These are phyloP conservation scores for Andrena marginata DNA, from an alignment of 2,888 invertebrate species.

Conservation along the genomic window DNA sequence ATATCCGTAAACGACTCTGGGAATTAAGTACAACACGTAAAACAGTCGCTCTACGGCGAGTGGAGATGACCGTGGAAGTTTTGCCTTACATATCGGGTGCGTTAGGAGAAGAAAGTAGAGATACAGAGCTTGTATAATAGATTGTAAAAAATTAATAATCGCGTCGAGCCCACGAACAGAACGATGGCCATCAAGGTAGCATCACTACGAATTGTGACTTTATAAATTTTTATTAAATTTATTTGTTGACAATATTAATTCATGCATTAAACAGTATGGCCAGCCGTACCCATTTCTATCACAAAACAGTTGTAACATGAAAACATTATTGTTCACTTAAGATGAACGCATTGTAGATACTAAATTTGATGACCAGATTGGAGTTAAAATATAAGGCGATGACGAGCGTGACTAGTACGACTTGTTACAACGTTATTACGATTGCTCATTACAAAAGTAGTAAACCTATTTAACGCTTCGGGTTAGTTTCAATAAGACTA, in stretches of 20 bases:
- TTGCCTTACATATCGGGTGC: constrained; percentile 9
- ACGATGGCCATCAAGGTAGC: constrained; percentile 20
- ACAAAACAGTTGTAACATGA: constrained; percentile 60
- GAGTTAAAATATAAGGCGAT: constrained; percentile 54
- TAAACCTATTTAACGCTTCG: constrained; percentile 48
- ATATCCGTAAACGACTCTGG: constrained; percentile 26
- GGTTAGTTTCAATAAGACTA: constrained; percentile 38
- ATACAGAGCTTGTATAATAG: background rate
- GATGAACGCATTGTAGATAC: constrained; percentile 46
- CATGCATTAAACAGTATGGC: constrained; percentile 68
- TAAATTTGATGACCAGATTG: constrained; percentile 56
- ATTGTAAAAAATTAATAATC: constrained; percentile 5
- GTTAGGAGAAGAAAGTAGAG: constrained; percentile 3
- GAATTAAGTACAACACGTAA: constrained; percentile 47
- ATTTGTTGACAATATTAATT: constrained; percentile 57
- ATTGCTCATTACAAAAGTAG: constrained; percentile 64
- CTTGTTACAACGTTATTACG: constrained; percentile 48
- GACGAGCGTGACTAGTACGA: constrained; percentile 66
- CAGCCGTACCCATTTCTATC: constrained; percentile 64
- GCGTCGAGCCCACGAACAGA: background rate
- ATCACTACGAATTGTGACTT: constrained; percentile 15
- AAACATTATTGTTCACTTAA: constrained; percentile 48
- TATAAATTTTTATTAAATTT: constrained; percentile 50
- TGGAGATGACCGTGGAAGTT: constrained; percentile 8
- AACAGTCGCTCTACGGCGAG: background rate